Conservation (phyloP, 1,140 invertebrate genomes). For the Polypedilum vanderplanki region DNA sequence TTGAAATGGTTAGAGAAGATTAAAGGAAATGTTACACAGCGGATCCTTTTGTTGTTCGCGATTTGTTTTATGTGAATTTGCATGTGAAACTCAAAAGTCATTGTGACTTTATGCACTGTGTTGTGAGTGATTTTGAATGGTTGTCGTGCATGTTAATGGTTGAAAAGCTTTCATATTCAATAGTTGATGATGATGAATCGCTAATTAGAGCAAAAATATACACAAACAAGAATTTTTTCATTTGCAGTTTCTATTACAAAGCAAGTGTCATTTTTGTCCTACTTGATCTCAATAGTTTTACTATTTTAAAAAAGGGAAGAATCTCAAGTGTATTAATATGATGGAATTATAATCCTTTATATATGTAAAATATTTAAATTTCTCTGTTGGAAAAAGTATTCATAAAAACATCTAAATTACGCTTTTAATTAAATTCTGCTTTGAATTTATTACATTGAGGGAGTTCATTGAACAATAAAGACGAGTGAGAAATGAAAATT, state of each 20-base stretch:
- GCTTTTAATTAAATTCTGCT: background rate
- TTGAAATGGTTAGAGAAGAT: background rate
- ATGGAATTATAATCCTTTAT: conserved; percentile 10
- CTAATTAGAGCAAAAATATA: background rate
- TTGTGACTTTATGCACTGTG: background rate
- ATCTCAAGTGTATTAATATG: too few relatives aligned
- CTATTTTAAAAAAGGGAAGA: too few relatives aligned
- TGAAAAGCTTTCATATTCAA: background rate
- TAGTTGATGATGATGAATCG: background rate
- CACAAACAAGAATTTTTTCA: background rate
- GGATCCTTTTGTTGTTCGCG: background rate
- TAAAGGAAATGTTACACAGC: background rate
- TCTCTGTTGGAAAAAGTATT: background rate
- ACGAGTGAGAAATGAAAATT: background rate
- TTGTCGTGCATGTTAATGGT: background rate
- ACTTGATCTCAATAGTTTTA: background rate
- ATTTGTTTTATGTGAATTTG: too few relatives aligned
- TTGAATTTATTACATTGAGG: background rate
- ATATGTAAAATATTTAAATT: too few relatives aligned
- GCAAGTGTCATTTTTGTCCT: background rate
- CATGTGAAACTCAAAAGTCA: background rate
- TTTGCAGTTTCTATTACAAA: background rate
- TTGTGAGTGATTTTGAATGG: too few relatives aligned
- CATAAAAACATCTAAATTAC: conserved; percentile 1
- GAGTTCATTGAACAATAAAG: conserved; percentile 17